Evolutionary conservation across 2,888 invertebrate species (phyloP).

Genomic region (Digitonthophagus gazella): DNA sequence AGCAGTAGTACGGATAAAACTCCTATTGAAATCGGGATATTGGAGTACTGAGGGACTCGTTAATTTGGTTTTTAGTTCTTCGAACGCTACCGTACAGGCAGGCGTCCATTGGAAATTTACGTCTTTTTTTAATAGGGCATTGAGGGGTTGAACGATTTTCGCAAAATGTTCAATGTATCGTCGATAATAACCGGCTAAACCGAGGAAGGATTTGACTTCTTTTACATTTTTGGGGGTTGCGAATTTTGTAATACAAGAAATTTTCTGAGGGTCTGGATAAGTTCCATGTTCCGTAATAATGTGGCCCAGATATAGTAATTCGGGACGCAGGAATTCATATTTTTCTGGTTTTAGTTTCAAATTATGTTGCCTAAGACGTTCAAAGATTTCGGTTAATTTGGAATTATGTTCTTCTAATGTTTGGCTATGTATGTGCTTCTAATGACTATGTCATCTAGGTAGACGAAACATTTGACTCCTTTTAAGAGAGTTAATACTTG

Average conservation of each 20-base stretch:
- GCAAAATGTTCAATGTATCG: slow-evolving; percentile 39
- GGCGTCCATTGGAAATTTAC: slow-evolving; percentile 1
- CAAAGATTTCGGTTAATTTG: slow-evolving; percentile 23
- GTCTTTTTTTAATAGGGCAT: slow-evolving; percentile 4
- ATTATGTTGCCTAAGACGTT: slow-evolving; percentile 7
- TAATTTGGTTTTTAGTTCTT: slow-evolving; percentile 28
- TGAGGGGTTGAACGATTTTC: slow-evolving; percentile 6
- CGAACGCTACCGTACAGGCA: slow-evolving; percentile 26
- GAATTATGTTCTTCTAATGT: slow-evolving; percentile 35
- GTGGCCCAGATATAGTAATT: slow-evolving; percentile 33
- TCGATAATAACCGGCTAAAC: slow-evolving; percentile 41
- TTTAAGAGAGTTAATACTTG: slow-evolving; percentile 35
- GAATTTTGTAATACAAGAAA: slow-evolving; percentile 31
- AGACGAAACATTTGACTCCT: slow-evolving; percentile 39
- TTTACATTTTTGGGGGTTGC: slow-evolving; percentile 30
- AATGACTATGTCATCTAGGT: slow-evolving; percentile 44
- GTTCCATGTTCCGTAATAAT: slow-evolving; percentile 37
- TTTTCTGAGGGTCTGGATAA: slow-evolving; percentile 32
- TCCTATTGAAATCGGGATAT: slow-evolving; percentile 35
- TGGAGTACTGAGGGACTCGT: slow-evolving; percentile 27
- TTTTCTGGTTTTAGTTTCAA: slow-evolving; percentile 16
- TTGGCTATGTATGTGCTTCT: slow-evolving; percentile 35
- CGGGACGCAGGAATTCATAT: slow-evolving; percentile 12
- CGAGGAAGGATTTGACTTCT: slow-evolving; percentile 36
- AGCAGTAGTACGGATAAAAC: slow-evolving; percentile 42